These are phyloP conservation scores for Columba livia DNA, from an alignment of 2,113 vertebrate genomes.

Conservation along the genomic window DNA sequence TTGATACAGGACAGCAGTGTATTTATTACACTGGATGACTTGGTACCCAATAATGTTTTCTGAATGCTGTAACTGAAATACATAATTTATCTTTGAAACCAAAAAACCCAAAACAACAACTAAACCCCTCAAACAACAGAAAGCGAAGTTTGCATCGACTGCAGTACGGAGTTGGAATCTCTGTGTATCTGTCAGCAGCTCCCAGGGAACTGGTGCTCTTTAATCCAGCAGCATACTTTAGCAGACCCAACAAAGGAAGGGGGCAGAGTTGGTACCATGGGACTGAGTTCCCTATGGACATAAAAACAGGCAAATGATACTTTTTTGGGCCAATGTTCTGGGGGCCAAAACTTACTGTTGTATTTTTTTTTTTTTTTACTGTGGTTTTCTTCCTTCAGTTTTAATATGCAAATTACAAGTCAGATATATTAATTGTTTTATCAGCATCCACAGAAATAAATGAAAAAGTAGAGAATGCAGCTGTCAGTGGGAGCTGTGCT, in stretches of 20 bases:
- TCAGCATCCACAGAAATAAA: neutral
- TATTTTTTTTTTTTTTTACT: neutral
- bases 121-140: no score
- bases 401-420: neutral
- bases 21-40: neutral
- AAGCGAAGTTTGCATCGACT: neutral
- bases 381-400: neutral
- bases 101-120: no score
- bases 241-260: neutral
- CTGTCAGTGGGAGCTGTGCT: constrained; percentile 14
- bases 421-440: constrained; percentile 10
- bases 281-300: neutral
- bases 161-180: neutral
- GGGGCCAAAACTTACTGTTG: neutral
- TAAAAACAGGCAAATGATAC: neutral
- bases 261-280: neutral
- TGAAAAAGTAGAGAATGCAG: constrained; percentile 21
- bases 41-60: neutral
- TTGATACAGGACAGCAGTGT: neutral
- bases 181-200: neutral
- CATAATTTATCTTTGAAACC: neutral
- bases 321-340: neutral
- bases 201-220: neutral
- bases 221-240: neutral
- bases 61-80: neutral